Base-by-base conservation (phyloP, 2,113 vertebrate species). In the Sapajus apella region DNA sequence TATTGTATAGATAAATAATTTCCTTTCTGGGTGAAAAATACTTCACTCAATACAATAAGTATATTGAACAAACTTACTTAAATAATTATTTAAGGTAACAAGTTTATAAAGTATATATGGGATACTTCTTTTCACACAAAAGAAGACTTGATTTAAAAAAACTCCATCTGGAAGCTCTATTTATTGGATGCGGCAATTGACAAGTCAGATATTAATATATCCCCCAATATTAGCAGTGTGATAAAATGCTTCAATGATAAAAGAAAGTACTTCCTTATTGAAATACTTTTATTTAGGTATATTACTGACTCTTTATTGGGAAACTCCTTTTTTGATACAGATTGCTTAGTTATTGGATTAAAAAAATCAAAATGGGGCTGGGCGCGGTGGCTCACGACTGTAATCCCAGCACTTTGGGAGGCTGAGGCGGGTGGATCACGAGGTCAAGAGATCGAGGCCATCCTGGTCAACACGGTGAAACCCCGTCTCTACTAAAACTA, bases 241-340 rank as follows among this genome's bases (percentile, higher is more conserved):
- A 92, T 97, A 98, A 97, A 98, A 93, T 52, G 56, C 81, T 87
- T 97, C 92, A 85, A 8, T 80, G 58, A 96, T 93, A 89, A 95
- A 96, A 76, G 73, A 97, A 98, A 98, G 37, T 40, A 79, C 58
- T 70, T 92, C 91, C 66, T 56, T 58, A 88, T 94, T 96, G 12
- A 91, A 96, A 96, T 90, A 64, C n/a, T 72, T 88, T 92, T 50
- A 64, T 73, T 95, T 95, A 88, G 23, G 32, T 72, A 80, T 75
- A 89, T 94, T 96, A 90, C 25, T 91, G 17, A 91, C 87, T 50
- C 1, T 52, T 75, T 87, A 87, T 37, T 64, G 84, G 20, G 66
- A 91, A 95, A 81, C 40, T 96, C 87, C 17, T 90, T 83, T 96
- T 73, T 94, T 81, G 0, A 45, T 68, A 73, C 43, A 66, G 0